phyloP scores from a whole-genome alignment of 2,113 vertebrate genomes.

The Ploceus nigricollis region DNA sequence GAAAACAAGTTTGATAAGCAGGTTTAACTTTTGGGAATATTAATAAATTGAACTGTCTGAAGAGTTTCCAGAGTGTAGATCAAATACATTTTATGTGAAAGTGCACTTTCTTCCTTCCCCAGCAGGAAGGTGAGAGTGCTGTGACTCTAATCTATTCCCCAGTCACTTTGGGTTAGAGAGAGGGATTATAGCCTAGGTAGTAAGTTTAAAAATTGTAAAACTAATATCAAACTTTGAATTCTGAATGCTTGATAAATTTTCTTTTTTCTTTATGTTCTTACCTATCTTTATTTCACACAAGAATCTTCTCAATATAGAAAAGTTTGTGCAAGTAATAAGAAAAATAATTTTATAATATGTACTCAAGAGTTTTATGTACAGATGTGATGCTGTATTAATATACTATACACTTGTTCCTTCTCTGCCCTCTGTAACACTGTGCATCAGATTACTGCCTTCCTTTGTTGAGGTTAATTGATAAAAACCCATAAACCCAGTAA shows the following conservation, averaged over 20 bases:
- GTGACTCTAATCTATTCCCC: neutral
- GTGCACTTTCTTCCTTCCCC: neutral
- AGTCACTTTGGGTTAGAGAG: conserved; percentile 40
- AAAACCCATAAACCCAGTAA: neutral
- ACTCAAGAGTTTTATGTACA: neutral
- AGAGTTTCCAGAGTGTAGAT: neutral
- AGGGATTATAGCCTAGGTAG: neutral
- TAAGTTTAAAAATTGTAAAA: neutral
- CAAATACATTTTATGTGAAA: neutral
- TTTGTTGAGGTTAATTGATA: neutral
- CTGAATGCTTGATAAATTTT: neutral
- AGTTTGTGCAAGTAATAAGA: neutral
- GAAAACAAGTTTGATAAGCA: neutral
- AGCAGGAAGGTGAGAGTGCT: neutral
- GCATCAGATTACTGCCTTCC: neutral
- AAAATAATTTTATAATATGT: neutral
- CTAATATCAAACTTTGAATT: neutral
- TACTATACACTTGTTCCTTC: neutral
- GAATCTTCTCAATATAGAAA: neutral
- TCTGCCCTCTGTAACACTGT: neutral
- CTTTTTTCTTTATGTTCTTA: neutral
- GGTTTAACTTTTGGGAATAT: neutral
- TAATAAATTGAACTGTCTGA: conserved; percentile 16
- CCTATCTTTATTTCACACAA: neutral
- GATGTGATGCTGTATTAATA: neutral